These are phyloP conservation scores for Acromyrmex heyeri DNA, from an alignment of 1,140 invertebrate genomes.

Conservation along the genomic window DNA sequence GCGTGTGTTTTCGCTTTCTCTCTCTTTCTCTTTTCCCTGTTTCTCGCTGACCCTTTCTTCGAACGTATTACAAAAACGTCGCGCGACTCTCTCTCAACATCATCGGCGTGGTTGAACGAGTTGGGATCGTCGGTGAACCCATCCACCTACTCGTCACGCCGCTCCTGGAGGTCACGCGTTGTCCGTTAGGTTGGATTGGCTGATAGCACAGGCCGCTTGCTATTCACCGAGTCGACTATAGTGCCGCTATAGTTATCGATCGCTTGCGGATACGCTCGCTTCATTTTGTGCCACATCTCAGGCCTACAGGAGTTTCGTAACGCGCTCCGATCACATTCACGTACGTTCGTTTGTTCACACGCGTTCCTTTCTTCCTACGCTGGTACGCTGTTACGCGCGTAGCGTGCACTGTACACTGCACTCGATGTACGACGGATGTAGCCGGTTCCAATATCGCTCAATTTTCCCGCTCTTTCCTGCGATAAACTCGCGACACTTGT, in stretches of 20 bases:
- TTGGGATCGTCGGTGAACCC: not conserved
- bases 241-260: conserved; percentile 73
- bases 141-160: conserved; percentile 8
- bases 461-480: conserved; percentile 66
- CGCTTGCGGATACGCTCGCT: conserved; percentile 67
- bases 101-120: conserved; percentile 11
- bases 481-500: not conserved
- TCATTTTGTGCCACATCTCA: conserved; percentile 69
- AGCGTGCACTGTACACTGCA: not conserved
- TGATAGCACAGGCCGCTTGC: conserved; percentile 63
- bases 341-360: not conserved
- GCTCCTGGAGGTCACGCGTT: conserved; percentile 37
- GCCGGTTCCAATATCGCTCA: not conserved
- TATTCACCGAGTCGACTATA: conserved; percentile 64
- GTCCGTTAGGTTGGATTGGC: conserved; percentile 69
- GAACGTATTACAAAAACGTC: not conserved
- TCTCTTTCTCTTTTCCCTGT: conserved; percentile 25
- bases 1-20: not conserved
- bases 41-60: not conserved
- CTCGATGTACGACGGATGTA: too few relatives aligned
- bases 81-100: conserved; percentile 38
- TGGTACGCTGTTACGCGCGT: not conserved
- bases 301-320: conserved; percentile 58
- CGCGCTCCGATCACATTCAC: not conserved
- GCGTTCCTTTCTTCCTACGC: not conserved